Evolutionary conservation across 1,140 invertebrate species (phyloP).

Genomic region (Drosophila ohnishii): DNA sequence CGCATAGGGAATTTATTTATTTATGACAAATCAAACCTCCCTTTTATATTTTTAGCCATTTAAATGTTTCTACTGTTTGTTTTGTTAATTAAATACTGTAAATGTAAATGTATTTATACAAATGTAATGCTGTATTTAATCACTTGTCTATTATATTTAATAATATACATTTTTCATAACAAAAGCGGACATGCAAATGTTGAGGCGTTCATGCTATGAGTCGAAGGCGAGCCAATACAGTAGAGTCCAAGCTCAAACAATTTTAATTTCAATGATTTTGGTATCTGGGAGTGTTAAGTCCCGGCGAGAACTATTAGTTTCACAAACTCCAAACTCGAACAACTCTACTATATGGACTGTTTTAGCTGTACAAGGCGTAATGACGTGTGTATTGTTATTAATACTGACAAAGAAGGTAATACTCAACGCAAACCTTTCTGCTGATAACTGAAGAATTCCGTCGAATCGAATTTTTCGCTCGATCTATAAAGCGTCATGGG

Average conservation of each 20-base stretch:
- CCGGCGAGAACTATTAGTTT: constrained; percentile 7
- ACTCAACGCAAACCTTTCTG: constrained; percentile 80
- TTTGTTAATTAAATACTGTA: background rate
- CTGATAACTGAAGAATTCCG: constrained; percentile 84
- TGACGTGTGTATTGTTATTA: constrained; percentile 35
- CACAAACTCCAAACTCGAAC: background rate
- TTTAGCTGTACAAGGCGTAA: constrained; percentile 34
- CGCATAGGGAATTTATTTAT: background rate
- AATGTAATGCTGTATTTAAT: background rate
- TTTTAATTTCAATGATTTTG: constrained; percentile 5
- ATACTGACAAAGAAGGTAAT: constrained; percentile 50
- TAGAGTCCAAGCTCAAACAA: constrained; percentile 27
- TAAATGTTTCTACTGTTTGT: background rate
- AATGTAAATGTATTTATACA: too few species aligned
- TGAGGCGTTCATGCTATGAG: constrained; percentile 20
- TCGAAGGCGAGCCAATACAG: constrained; percentile 20
- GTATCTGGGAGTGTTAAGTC: background rate
- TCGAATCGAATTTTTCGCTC: constrained; percentile 86
- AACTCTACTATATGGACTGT: constrained; percentile 36
- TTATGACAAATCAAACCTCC: too few species aligned
- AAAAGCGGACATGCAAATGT: constrained; percentile 52
- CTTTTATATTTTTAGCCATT: background rate
- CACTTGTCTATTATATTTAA: too few species aligned
- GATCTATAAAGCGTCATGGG: constrained; percentile 85
- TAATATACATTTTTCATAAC: constrained; percentile 7